phyloP scores from a whole-genome alignment of 2,797 vertebrate genomes.

The Rhabdophis nuchalis region DNA sequence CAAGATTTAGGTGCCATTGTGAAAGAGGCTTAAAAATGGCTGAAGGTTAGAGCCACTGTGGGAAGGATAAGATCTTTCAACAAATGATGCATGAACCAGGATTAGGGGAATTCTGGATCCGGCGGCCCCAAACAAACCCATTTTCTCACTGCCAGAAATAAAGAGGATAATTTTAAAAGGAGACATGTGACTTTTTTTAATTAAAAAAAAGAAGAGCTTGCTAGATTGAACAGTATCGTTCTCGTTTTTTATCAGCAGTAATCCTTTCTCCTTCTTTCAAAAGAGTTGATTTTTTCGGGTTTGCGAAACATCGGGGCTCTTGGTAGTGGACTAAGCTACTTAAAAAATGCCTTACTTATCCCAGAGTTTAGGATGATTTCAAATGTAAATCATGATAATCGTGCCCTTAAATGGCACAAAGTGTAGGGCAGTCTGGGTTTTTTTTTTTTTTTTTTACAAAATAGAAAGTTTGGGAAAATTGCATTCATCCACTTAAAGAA shows the following conservation, averaged over 20 bases:
- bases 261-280: neutral
- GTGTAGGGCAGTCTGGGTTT: neutral
- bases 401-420: neutral
- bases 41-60: slow-evolving; percentile 21
- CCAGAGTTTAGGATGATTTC: neutral
- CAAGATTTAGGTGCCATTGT: slow-evolving; percentile 26
- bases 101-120: slow-evolving; percentile 1
- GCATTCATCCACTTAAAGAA: neutral
- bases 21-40: neutral
- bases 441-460: neutral
- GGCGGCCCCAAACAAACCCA: neutral
- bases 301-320: neutral
- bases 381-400: neutral
- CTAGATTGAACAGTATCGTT: neutral
- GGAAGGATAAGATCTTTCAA: slow-evolving; percentile 16
- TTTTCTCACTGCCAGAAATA: neutral
- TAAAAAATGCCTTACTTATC: neutral
- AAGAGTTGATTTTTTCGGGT: neutral
- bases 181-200: neutral
- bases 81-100: neutral
- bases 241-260: neutral
- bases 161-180: neutral
- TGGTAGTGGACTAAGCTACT: neutral
- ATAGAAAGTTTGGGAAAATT: neutral
- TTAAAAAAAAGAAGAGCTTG: neutral